Conservation (phyloP, 1,140 invertebrate species). For the Macrosteles quadrilineatus region DNA sequence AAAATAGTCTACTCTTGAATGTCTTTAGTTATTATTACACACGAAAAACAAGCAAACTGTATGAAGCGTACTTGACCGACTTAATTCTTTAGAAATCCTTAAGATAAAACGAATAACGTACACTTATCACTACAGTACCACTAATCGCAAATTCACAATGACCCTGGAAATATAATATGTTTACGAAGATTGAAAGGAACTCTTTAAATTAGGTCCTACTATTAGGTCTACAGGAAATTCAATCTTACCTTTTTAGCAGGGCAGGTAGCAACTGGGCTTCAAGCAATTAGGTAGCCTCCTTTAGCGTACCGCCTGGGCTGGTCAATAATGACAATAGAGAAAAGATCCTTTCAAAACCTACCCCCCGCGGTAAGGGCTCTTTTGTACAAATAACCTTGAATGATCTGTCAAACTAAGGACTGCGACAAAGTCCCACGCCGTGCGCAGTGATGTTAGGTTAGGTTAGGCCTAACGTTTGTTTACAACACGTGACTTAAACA, state of each 20-base stretch:
- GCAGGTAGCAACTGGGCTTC: background rate
- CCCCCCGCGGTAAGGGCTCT: background rate
- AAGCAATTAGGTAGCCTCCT: background rate
- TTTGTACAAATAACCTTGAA: background rate
- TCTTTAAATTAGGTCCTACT: too few relatives aligned
- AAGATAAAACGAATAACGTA: too few relatives aligned
- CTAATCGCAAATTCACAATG: too few relatives aligned
- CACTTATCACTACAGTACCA: too few relatives aligned
- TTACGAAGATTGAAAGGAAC: too few relatives aligned
- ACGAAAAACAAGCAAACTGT: too few relatives aligned
- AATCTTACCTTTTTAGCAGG: slow-evolving; percentile 21
- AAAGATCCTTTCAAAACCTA: background rate
- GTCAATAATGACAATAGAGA: slow-evolving; percentile 17
- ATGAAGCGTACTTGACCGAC: too few relatives aligned
- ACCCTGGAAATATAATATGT: too few relatives aligned
- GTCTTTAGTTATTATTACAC: too few relatives aligned
- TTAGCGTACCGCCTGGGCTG: background rate
- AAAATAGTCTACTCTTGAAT: too few relatives aligned
- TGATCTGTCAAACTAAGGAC: too few relatives aligned
- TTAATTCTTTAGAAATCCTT: too few relatives aligned
- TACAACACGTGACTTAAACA: slow-evolving; percentile 14
- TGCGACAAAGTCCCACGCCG: background rate
- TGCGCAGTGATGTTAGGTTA: background rate
- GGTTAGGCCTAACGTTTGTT: slow-evolving; percentile 15
- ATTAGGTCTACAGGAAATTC: background rate